Evolutionary conservation across 1,140 invertebrate genomes (phyloP), one percentile per base, ranked within the genome.

Genomic region (Heliconius nattereri): DNA sequence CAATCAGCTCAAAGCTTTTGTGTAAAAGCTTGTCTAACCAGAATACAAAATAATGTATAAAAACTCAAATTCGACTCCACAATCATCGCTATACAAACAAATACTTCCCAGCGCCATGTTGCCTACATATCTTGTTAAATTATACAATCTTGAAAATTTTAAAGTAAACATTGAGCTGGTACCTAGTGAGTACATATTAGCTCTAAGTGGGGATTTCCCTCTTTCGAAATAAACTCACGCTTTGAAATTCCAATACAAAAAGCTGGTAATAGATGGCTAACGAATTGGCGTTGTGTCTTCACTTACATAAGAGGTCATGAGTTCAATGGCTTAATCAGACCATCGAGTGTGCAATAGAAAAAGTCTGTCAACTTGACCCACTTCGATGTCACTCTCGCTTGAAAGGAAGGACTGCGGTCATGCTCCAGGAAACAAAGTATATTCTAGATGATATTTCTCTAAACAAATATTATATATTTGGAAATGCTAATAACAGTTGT

Each of bases 361-460:
- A 91, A 91, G 89, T 88, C 91, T 90, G 84, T 90, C 90, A 92
- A 90, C 91, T 92, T 94, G 91, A 91, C 92, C 92, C 73, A 92
- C 76, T 83, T 91, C 35, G 52, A 73, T 81, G 87, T 90, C 84
- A 89, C 87, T 90, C 83, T 91, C 89, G 80, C 78, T 83, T 89
- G 87, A 86, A 81, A 87, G 84, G 85, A 86, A 87, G 86, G 80
- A 80, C 83, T 60, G 8, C 7, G 26, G 57, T 76, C 23, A 71
- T 71, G 13, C 72, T 77, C 72, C 40, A 26, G 75, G 52, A 82
- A 32, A 52, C 49, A 57, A 37, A 54, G 70, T 70, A 66, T 76
- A 37, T 37, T 72, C 71, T 72, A 40, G 35, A 72, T 7, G 29
- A 37, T 72, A 45, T 45, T 5, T 71, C 16, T 71, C 5, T 71